Percentiles rank a stretch among this genome's conserved stretches.
phyloP scores from a whole-genome alignment of 2,888 invertebrate genomes.

The Microctonus aethiopoides region DNA sequence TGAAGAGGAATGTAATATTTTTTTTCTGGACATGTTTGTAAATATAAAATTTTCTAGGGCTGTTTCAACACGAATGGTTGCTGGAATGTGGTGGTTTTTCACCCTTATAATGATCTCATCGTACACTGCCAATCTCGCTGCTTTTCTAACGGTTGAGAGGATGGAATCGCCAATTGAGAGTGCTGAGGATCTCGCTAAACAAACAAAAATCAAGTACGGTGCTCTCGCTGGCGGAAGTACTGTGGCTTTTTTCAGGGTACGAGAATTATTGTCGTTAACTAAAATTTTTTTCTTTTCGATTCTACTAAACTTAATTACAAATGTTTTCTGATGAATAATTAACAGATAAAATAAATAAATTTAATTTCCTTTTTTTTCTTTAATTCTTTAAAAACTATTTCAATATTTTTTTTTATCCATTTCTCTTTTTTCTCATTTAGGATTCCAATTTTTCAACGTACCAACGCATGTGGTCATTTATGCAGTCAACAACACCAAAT shows the following conservation, averaged over 20 bases:
- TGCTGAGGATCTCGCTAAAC: slow-evolving; percentile 92
- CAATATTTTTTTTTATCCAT: background rate
- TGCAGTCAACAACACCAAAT: slow-evolving; percentile 85
- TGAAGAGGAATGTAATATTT: background rate
- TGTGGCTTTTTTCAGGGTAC: slow-evolving; percentile 87
- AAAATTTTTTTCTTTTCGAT: background rate
- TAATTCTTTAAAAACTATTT: background rate
- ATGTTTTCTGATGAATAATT: too few species aligned
- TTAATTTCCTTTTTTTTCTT: background rate
- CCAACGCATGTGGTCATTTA: slow-evolving; percentile 91
- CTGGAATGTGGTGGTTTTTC: slow-evolving; percentile 95
- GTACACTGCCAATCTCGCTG: slow-evolving; percentile 94
- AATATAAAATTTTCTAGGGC: slow-evolving; percentile 72
- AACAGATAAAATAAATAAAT: too few species aligned
- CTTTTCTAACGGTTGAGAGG: slow-evolving; percentile 89
- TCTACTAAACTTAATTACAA: too few species aligned
- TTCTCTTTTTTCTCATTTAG: slow-evolving; percentile 62
- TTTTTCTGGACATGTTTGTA: background rate
- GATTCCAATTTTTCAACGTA: slow-evolving; percentile 91
- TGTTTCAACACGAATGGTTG: slow-evolving; percentile 87
- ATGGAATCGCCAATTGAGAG: slow-evolving; percentile 90
- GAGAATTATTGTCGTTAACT: slow-evolving; percentile 31
- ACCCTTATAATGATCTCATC: slow-evolving; percentile 91
- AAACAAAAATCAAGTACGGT: slow-evolving; percentile 97
- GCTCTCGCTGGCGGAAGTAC: slow-evolving; percentile 92